phyloP scores from a whole-genome alignment of 2,113 vertebrate genomes.

The Rana temporaria region DNA sequence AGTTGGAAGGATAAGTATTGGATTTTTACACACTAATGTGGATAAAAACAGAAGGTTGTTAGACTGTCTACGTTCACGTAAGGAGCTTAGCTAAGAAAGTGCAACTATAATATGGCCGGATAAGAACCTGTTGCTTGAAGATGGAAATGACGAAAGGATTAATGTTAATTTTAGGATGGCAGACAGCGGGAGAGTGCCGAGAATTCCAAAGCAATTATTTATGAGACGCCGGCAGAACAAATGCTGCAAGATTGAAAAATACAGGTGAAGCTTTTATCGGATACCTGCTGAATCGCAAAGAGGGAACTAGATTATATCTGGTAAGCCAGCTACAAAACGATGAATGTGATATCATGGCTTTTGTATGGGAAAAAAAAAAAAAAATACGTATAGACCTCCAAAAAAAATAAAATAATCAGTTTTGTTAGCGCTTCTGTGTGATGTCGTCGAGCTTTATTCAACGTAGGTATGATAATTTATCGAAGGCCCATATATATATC shows the following conservation, averaged over 20 bases:
- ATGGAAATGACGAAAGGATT: constrained; percentile 47
- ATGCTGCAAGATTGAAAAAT: constrained; percentile 14
- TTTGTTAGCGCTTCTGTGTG: too few relatives aligned
- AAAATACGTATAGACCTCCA: not conserved
- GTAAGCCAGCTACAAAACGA: not conserved
- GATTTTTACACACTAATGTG: constrained; percentile 46
- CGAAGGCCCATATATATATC: too few relatives aligned
- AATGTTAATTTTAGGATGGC: constrained; percentile 43
- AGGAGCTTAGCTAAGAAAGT: constrained; percentile 45
- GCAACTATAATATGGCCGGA: constrained; percentile 23
- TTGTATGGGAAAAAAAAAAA: not conserved
- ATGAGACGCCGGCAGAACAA: constrained; percentile 5
- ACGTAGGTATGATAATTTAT: too few relatives aligned
- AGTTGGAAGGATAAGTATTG: constrained; percentile 51
- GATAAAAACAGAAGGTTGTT: constrained; percentile 51
- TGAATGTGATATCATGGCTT: not conserved
- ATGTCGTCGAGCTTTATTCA: too few relatives aligned
- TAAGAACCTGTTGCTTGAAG: constrained; percentile 40
- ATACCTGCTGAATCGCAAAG: not conserved
- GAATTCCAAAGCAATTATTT: constrained; percentile 43
- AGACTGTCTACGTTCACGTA: constrained; percentile 44
- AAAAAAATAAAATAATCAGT: too few relatives aligned
- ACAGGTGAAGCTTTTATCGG: constrained; percentile 4
- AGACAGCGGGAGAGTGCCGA: constrained; percentile 17
- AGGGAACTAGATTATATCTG: not conserved